Evolutionary conservation across 2,797 vertebrate genomes (phyloP).

Genomic region (Sebastes reedi): DNA sequence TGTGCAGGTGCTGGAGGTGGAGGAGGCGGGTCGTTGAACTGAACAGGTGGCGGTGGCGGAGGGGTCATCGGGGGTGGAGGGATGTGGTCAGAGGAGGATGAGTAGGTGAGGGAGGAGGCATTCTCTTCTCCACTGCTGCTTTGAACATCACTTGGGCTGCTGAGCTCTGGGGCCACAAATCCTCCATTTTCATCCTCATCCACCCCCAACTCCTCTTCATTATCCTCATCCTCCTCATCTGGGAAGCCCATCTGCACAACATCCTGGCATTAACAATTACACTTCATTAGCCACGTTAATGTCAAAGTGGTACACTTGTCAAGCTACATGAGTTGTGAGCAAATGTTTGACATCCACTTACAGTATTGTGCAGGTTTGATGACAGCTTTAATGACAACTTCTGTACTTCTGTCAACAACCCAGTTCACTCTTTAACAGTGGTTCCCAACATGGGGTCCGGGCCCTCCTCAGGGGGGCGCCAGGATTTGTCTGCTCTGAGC

Average conservation of each 20-base stretch:
- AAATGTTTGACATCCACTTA: not conserved
- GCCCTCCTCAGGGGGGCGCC: no score
- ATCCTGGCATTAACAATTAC: constrained; percentile 80
- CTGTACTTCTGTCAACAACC: not conserved
- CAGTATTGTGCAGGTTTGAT: not conserved
- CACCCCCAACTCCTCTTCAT: constrained; percentile 77
- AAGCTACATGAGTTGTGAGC: not conserved
- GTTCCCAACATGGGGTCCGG: no score
- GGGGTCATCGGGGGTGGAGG: constrained; percentile 92
- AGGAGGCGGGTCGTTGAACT: constrained; percentile 85
- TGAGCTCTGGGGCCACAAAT: constrained; percentile 88
- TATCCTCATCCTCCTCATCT: constrained; percentile 88
- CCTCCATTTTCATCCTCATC: constrained; percentile 91
- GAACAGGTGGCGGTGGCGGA: constrained; percentile 88
- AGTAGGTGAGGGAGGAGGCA: constrained; percentile 95
- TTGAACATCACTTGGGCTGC: constrained; percentile 91
- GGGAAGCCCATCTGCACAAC: constrained; percentile 94
- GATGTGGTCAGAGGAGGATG: constrained; percentile 93
- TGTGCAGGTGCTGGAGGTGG: constrained; percentile 45
- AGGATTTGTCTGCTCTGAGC: no score
- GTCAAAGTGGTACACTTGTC: constrained; percentile 10
- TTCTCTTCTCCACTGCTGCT: constrained; percentile 96
- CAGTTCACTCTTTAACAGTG: not conserved
- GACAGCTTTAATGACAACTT: not conserved
- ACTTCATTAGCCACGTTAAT: constrained; percentile 50